phyloP scores from a whole-genome alignment of 2,888 invertebrate species.

The Xestia ashworthii region DNA sequence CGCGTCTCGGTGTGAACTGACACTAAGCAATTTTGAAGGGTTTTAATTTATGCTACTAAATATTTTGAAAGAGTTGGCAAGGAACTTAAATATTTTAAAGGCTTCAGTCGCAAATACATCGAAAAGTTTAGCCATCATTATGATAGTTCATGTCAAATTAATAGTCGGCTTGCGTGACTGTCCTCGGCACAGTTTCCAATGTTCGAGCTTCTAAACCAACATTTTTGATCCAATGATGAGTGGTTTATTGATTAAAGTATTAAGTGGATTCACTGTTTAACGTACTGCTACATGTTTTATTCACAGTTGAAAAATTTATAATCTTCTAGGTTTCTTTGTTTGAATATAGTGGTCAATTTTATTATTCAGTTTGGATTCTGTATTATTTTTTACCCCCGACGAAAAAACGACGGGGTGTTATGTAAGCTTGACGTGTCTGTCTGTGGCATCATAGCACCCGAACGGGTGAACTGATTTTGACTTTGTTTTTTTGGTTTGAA shows the following conservation, averaged over 20 bases:
- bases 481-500: too few relatives aligned
- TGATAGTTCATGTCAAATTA: conserved; percentile 77
- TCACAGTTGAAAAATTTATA: not conserved
- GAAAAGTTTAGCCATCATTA: conserved; percentile 66
- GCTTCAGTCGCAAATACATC: conserved; percentile 29
- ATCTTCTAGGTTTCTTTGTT: not conserved
- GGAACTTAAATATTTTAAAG: conserved; percentile 15
- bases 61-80: not conserved
- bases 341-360: not conserved
- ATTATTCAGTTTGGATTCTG: not conserved
- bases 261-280: conserved; percentile 41
- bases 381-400: too few relatives aligned
- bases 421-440: too few relatives aligned
- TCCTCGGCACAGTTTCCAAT: conserved; percentile 78
- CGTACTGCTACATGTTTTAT: conserved; percentile 11
- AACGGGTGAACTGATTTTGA: too few relatives aligned
- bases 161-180: conserved; percentile 84
- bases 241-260: conserved; percentile 76
- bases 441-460: too few relatives aligned
- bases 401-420: too few relatives aligned
- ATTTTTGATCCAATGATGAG: conserved; percentile 75
- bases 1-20: too few relatives aligned
- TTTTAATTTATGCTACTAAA: not conserved
- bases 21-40: not conserved
- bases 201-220: conserved; percentile 71